Percentiles rank a stretch among this genome's conserved stretches.
phyloP scores from a whole-genome alignment of 64 coral and sea anemone genomes.

The Actinia equina region DNA sequence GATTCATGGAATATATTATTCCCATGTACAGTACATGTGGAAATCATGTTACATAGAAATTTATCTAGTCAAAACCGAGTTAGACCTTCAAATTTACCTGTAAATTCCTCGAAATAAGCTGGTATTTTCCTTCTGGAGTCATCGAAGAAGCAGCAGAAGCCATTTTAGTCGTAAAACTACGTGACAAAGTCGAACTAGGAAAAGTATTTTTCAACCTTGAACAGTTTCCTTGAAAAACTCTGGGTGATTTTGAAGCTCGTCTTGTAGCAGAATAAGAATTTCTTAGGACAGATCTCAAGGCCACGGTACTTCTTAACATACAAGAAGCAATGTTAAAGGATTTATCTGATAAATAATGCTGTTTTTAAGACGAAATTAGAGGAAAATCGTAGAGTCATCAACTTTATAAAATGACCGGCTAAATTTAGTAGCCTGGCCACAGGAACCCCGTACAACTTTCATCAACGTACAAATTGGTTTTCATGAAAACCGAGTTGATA shows the following conservation, averaged over 20 bases:
- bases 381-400: too few relatives aligned
- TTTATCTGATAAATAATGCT: background rate
- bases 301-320: background rate
- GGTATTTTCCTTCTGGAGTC: slow-evolving; percentile 14
- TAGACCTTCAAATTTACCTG: background rate
- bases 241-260: background rate
- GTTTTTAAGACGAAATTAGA: background rate
- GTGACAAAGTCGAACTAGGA: background rate
- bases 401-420: background rate
- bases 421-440: slow-evolving; percentile 10
- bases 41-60: background rate
- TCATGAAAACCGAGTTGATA: too few relatives aligned
- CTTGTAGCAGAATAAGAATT: background rate
- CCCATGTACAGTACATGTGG: too few relatives aligned
- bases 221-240: background rate
- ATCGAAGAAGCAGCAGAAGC: slow-evolving; percentile 2
- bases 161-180: background rate
- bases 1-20: background rate
- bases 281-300: background rate
- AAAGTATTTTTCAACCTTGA: background rate
- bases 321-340: background rate
- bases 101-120: slow-evolving; percentile 27
- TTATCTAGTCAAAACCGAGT: background rate
- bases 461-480: too few relatives aligned
- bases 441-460: too few relatives aligned